These are phyloP conservation scores for Drosophila auraria DNA, from an alignment of 1,140 invertebrate genomes.

Conservation along the genomic window DNA sequence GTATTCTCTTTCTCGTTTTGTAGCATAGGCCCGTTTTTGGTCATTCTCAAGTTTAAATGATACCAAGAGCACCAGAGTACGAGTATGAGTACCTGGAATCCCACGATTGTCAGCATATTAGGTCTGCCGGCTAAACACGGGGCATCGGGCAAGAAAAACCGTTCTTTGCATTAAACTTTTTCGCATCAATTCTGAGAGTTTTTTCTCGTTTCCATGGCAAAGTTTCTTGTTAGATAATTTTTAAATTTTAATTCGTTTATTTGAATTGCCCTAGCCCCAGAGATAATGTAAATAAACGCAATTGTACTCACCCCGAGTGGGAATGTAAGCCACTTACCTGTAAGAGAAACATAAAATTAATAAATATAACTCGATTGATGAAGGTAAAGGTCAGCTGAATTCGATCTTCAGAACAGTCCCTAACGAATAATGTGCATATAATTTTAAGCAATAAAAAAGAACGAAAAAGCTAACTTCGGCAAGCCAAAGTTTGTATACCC, in stretches of 20 bases:
- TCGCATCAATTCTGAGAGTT: conserved; percentile 50
- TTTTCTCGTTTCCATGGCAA: conserved; percentile 50
- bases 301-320: conserved; percentile 20
- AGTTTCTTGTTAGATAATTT: conserved; percentile 64
- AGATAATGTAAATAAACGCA: conserved; percentile 53
- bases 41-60: conserved; percentile 81
- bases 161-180: conserved; percentile 57
- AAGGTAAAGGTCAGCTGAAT: too few species aligned
- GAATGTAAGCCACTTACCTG: conserved; percentile 62
- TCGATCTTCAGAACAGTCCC: too few species aligned
- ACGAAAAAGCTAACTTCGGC: too few species aligned
- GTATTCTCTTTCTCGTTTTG: conserved; percentile 9
- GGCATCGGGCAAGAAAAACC: conserved; percentile 8
- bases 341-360: conserved; percentile 26
- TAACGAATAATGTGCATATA: too few species aligned
- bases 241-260: conserved; percentile 71
- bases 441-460: too few species aligned
- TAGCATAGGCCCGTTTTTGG: conserved; percentile 60
- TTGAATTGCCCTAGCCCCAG: conserved; percentile 56
- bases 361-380: conserved; percentile 12
- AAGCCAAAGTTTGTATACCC: too few species aligned
- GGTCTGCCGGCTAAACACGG: conserved; percentile 25
- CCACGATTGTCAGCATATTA: conserved; percentile 80
- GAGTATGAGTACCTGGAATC: conserved; percentile 58
- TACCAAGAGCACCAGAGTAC: conserved; percentile 25